phyloP scores from a whole-genome alignment of 2,888 invertebrate species.

The Nudaria mundana region DNA sequence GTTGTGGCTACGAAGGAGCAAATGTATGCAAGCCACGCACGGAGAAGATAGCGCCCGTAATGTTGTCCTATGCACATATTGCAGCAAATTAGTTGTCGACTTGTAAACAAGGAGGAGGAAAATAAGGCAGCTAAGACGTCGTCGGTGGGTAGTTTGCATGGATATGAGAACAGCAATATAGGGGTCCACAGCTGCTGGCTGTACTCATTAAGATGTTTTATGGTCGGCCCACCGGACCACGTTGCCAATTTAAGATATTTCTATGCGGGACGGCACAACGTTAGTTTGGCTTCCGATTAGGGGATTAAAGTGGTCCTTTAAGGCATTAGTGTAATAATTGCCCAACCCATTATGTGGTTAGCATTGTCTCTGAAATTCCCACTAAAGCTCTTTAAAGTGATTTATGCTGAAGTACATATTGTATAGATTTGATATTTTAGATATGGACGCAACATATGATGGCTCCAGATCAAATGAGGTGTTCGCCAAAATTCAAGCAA shows the following conservation, averaged over 20 bases:
- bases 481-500: too few relatives aligned
- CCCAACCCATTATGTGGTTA: constrained; percentile 69
- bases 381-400: constrained; percentile 36
- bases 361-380: constrained; percentile 54
- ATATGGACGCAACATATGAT: constrained; percentile 18
- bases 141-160: constrained; percentile 79
- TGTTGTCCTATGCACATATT: constrained; percentile 82
- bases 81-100: constrained; percentile 82
- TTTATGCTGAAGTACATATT: constrained; percentile 37
- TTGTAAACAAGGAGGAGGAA: constrained; percentile 78
- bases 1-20: constrained; percentile 65
- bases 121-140: constrained; percentile 76
- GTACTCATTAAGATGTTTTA: constrained; percentile 83
- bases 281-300: constrained; percentile 80
- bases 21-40: constrained; percentile 81
- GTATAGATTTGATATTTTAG: constrained; percentile 4
- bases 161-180: constrained; percentile 80
- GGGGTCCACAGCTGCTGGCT: constrained; percentile 77
- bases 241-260: constrained; percentile 81
- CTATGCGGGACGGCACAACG: constrained; percentile 78
- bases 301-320: constrained; percentile 78
- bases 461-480: too few relatives aligned
- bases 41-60: constrained; percentile 75
- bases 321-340: constrained; percentile 78
- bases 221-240: constrained; percentile 78